phyloP scores from a whole-genome alignment of 2,888 invertebrate species.

The Zhuqinia jingwanae region DNA sequence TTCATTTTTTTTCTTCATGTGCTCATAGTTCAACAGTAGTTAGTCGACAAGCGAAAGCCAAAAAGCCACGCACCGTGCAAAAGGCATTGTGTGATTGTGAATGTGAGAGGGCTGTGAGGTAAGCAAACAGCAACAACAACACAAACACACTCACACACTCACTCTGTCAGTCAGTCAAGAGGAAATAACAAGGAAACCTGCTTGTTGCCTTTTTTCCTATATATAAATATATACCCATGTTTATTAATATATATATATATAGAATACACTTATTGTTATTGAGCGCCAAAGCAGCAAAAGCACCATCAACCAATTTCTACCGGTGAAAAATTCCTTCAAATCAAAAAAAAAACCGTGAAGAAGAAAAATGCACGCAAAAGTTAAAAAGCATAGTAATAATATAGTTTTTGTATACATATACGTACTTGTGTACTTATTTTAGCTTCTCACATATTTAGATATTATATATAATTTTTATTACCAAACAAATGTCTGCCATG shows the following conservation, averaged over 20 bases:
- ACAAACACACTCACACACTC: constrained; percentile 7
- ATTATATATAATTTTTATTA: too few species aligned
- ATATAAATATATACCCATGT: neutral
- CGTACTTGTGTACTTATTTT: constrained; percentile 12
- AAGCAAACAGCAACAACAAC: constrained; percentile 10
- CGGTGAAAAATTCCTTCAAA: constrained; percentile 13
- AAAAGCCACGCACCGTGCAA: constrained; percentile 28
- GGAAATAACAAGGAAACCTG: constrained; percentile 51
- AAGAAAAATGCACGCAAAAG: constrained; percentile 1
- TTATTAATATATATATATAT: neutral
- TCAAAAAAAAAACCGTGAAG: constrained; percentile 8
- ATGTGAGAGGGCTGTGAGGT: neutral
- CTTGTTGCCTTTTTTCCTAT: constrained; percentile 23
- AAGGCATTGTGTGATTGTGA: constrained; percentile 12
- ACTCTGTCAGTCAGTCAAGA: constrained; percentile 46
- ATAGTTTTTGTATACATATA: too few species aligned
- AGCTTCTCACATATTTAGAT: constrained; percentile 10
- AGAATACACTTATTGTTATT: neutral
- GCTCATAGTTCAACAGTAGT: neutral
- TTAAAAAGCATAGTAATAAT: constrained; percentile 25
- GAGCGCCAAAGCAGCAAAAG: neutral
- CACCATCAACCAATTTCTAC: constrained; percentile 18
- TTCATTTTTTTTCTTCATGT: constrained; percentile 14
- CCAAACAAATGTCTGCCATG: constrained; percentile 46
- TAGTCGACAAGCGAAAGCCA: constrained; percentile 10